A percentile compares a stretch with the other conserved stretches of the same genome.
phyloP scores from a whole-genome alignment of 1,140 invertebrate genomes.

The Penaeus chinensis region DNA sequence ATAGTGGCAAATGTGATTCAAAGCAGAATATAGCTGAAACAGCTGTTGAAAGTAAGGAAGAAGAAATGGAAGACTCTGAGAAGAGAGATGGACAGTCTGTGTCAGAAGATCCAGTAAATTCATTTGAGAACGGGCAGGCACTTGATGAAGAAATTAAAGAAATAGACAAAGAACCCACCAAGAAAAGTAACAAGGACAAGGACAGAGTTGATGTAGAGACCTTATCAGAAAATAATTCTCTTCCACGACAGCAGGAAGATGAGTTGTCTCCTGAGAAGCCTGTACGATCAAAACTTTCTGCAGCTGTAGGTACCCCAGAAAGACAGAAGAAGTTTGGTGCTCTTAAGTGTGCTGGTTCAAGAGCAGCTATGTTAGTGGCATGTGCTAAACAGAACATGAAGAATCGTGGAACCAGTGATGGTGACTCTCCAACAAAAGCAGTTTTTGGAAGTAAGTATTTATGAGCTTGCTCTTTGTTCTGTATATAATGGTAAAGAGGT shows the following conservation, averaged over 20 bases:
- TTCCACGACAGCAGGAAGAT: conserved; percentile 31
- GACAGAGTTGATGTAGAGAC: too few species aligned
- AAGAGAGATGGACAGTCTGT: background rate
- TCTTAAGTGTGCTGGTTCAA: conserved; percentile 33
- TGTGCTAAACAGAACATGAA: conserved; percentile 56
- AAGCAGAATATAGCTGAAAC: background rate
- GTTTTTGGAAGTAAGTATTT: conserved; percentile 29
- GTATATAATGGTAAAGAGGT: too few species aligned
- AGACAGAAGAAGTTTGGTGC: conserved; percentile 37
- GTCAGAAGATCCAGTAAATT: background rate
- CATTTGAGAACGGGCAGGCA: conserved; percentile 25
- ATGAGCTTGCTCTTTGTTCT: background rate
- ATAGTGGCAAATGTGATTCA: background rate
- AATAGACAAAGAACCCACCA: background rate
- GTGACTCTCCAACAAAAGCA: conserved; percentile 32
- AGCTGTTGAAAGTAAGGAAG: background rate
- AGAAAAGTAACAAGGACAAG: background rate
- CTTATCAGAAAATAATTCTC: background rate
- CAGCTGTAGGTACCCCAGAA: conserved; percentile 45
- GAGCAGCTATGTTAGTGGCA: conserved; percentile 53
- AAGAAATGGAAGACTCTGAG: background rate
- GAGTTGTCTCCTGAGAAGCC: conserved; percentile 51
- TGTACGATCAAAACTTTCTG: conserved; percentile 21
- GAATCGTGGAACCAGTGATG: conserved; percentile 40
- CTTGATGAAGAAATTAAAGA: conserved; percentile 25